These are phyloP conservation scores for Neosilurus mollespiculum DNA, from an alignment of 2,797 vertebrate species.

Conservation along the genomic window DNA sequence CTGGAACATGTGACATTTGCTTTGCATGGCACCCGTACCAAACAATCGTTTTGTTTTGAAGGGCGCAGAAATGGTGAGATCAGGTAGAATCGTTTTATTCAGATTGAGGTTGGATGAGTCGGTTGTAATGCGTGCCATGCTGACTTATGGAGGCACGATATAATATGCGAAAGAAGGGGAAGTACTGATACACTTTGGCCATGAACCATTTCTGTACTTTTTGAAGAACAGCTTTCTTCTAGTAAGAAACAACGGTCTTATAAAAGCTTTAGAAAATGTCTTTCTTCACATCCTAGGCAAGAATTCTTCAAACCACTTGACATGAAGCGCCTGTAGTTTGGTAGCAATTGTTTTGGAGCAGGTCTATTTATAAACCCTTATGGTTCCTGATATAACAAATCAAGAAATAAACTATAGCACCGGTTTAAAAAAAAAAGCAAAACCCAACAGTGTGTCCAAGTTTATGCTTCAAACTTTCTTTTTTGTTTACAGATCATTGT, in stretches of 20 bases:
- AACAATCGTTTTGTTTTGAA: background rate
- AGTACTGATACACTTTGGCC: background rate
- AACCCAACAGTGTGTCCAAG: background rate
- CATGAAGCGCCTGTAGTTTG: background rate
- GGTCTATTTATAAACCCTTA: background rate
- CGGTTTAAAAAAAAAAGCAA: background rate
- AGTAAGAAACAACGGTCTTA: background rate
- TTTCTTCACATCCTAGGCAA: background rate
- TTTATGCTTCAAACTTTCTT: background rate
- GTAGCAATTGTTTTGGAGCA: background rate
- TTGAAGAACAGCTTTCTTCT: background rate
- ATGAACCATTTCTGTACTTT: background rate
- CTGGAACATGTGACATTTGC: background rate
- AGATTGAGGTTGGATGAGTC: background rate
- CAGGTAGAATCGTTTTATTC: background rate
- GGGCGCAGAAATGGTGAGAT: background rate
- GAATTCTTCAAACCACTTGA: background rate
- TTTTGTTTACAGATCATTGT: background rate
- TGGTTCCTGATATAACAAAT: background rate
- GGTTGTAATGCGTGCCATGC: background rate
- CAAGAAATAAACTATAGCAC: background rate
- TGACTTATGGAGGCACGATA: background rate
- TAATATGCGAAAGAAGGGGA: conserved; percentile 6
- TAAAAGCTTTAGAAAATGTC: background rate
- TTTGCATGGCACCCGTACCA: background rate